Evolutionary conservation across 2,888 invertebrate species (phyloP), one percentile per base, ranked within the genome.

Genomic region (Xestia ashworthii): DNA sequence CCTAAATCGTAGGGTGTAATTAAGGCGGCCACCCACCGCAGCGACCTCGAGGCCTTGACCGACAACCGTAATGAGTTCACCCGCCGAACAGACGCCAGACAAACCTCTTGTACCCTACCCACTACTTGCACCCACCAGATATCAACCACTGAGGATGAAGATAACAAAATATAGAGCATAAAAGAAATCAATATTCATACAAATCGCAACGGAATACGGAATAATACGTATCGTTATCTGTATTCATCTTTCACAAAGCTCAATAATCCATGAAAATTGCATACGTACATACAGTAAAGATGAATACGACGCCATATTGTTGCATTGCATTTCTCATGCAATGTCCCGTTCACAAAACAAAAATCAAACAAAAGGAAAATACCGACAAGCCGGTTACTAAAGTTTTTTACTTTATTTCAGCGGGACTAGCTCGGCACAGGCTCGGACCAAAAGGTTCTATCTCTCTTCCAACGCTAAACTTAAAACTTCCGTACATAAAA

Each of bases 21-120:
- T 96, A 96, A 95, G 95, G 94, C 95, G 95, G 91, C 95, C 95
- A 95, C 96, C 96, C 95, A 95, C 94, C 94, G 95, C 92, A 91
- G 91, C 96, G 96, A 95, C 96, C 96, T 93, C 94, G 94, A 95
- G 95, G 95, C 96, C 96, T 96, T 96, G 96, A 96, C 96, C 96
- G 96, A 96, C 94, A 95, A 91, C 94, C 94, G 93, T 96, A 96
- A 96, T 96, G 96, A 95, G 95, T 95, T 94, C 95, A 94, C 92
- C 89, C 93, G 91, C 90, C 92, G 88, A 89, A 86, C 87, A 90
- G 90, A 90, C 92, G 87, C 90, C 88, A 90, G 87, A 89, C 87
- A 83, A 90, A 86, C 84, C 83, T 87, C 85, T 82, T 84, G 78
- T 76, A 72, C 72, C 72, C 71, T 69, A 81, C 80, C 77, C 74